Base-by-base conservation (phyloP, 2,888 invertebrate species). In the Chrysolina oricalcia region DNA sequence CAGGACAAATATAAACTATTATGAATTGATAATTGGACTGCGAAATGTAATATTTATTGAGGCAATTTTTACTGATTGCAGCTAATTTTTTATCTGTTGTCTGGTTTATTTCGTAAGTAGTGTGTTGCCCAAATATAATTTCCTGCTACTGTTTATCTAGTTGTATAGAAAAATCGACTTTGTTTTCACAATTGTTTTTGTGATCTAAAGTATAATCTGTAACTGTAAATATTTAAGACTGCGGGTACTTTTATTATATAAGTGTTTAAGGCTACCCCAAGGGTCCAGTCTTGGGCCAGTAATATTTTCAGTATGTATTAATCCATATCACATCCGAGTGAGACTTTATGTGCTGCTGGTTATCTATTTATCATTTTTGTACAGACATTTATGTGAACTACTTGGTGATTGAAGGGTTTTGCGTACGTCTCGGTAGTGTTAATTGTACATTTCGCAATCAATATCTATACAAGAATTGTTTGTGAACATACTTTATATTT, bases 401-500 rank as follows among this genome's bases (percentile, higher is more conserved):
- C 56, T 56, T 19, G 11, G 35, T 10, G 17, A 35, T 35, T 27
- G 10, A 27, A 27, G 35, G 59, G 35, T 59, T 27, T 59, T 35
- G 2, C 27, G 10, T 23, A 13, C 6, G 27, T 59, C n/a, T 59
- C 27, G 53, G 53, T 53, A 35, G 35, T 27, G 19, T 59, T 59
- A 59, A 10, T 15, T 59, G 59, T 66, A 48, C 19, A 48, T 48
- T 67, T 67, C n/a, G 48, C 43, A 23, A 27, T 48, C 46, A 3
- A n/a, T 65, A 43, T 35, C 48, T 11, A 35, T 21, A 35, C 40
- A 19, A 56, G 68, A 68, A 68, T 68, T 53, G 53, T 53, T 68
- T 68, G 68, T 53, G 53, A 53, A 35, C 15, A 68, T 53, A 68
- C 50, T 68, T 53, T 68, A 68, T 68, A 53, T 68, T 68, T 68